Evolutionary conservation across 2,888 invertebrate genomes (phyloP).

Genomic region (Girardia tigrina): DNA sequence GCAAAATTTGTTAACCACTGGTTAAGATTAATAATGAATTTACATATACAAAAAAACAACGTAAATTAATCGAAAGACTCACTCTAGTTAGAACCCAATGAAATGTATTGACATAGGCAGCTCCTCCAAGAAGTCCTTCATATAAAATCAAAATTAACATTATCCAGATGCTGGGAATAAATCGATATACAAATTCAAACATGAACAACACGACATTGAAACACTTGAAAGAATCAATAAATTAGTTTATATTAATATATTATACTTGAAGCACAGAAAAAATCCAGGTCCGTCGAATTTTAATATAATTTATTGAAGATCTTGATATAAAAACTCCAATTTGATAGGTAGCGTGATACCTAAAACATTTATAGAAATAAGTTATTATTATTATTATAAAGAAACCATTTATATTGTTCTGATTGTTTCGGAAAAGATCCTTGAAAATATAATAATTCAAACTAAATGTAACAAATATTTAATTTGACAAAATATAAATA

Average conservation of each 20-base stretch:
- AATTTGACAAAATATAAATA: too few species aligned
- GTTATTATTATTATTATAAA: too few species aligned
- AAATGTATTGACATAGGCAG: constrained; percentile 70
- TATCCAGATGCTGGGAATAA: constrained; percentile 59
- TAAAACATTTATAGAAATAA: too few species aligned
- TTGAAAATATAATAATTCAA: background rate
- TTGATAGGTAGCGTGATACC: constrained; percentile 66
- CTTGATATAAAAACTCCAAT: constrained; percentile 69
- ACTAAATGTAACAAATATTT: too few species aligned
- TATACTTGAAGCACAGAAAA: constrained; percentile 61
- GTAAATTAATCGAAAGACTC: too few species aligned
- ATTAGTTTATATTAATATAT: constrained; percentile 24
- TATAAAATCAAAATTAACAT: constrained; percentile 59
- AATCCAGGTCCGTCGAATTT: constrained; percentile 60
- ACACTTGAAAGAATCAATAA: constrained; percentile 53
- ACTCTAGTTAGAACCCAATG: constrained; percentile 60
- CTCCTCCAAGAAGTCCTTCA: constrained; percentile 65
- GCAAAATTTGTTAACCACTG: too few species aligned
- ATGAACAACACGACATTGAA: constrained; percentile 58
- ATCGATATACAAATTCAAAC: constrained; percentile 57
- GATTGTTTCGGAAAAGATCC: background rate
- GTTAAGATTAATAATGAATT: too few species aligned
- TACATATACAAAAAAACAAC: too few species aligned
- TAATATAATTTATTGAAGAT: constrained; percentile 63
- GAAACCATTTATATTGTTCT: background rate